Conservation (phyloP, 2,113 vertebrate genomes). For the Aphyosemion australe region DNA sequence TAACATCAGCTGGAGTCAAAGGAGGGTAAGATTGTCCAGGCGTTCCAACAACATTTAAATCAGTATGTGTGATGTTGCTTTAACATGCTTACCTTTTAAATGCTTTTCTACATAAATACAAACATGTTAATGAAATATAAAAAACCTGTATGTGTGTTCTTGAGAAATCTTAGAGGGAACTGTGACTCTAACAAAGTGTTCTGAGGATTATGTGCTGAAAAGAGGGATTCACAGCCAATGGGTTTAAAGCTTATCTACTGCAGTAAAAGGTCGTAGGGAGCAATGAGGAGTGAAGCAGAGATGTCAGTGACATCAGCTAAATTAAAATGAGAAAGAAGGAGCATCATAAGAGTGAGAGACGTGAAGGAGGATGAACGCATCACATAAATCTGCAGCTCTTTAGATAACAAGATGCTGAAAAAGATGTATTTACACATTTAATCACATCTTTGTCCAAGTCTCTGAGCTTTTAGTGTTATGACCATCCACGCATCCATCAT, state of each 20-base stretch:
- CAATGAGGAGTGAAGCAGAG: slow-evolving; percentile 11
- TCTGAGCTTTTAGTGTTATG: slow-evolving; percentile 9
- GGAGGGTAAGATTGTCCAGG: not conserved
- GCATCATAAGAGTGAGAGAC: not conserved
- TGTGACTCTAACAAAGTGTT: not conserved
- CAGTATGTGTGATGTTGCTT: no score
- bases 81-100: no score
- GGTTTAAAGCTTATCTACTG: slow-evolving; percentile 28
- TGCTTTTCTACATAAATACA: no score
- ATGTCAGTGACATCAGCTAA: slow-evolving; percentile 24
- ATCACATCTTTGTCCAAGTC: slow-evolving; percentile 13
- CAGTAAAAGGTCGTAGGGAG: slow-evolving; percentile 20
- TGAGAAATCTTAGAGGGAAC: slow-evolving; percentile 1
- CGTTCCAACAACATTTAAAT: not conserved
- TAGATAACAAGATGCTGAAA: slow-evolving; percentile 43
- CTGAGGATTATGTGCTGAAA: slow-evolving; percentile 19
- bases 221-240: slow-evolving; percentile 7
- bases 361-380: slow-evolving; percentile 3
- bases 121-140: no score
- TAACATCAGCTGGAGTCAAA: not conserved
- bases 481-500: not conserved
- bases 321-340: slow-evolving; percentile 33
- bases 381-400: slow-evolving; percentile 48
- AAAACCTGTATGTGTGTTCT: no score
- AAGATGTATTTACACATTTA: slow-evolving; percentile 41